Conservation (phyloP, 2,888 invertebrate species). For the Julus scandinavius region DNA sequence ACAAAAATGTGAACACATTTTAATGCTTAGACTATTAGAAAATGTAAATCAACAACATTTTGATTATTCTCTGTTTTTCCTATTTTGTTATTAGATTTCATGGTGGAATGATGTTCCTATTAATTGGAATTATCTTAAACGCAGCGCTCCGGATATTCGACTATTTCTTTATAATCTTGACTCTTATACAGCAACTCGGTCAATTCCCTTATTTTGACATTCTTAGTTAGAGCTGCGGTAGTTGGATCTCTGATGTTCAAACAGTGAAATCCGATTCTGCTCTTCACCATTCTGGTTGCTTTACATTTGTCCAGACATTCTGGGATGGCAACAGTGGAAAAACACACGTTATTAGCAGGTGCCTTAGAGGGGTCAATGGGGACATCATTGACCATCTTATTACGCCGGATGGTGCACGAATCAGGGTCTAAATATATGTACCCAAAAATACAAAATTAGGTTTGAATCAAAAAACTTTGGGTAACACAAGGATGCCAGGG, state of each 20-base stretch:
- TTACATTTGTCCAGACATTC: slow-evolving; percentile 55
- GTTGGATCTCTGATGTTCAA: slow-evolving; percentile 45
- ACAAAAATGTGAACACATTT: slow-evolving; percentile 29
- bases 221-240: not conserved
- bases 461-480: slow-evolving; percentile 36
- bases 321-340: slow-evolving; percentile 54
- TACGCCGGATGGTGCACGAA: slow-evolving; percentile 51
- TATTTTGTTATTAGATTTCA: slow-evolving; percentile 37
- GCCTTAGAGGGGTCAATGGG: slow-evolving; percentile 40
- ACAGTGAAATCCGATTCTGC: slow-evolving; percentile 55
- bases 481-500: not conserved
- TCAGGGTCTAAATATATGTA: slow-evolving; percentile 49
- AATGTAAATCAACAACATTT: not conserved
- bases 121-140: slow-evolving; percentile 45
- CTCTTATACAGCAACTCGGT: slow-evolving; percentile 53
- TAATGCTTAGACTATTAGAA: slow-evolving; percentile 36
- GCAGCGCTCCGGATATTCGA: slow-evolving; percentile 55
- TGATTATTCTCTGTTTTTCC: not conserved
- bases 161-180: slow-evolving; percentile 54
- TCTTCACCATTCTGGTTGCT: slow-evolving; percentile 49
- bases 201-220: slow-evolving; percentile 52
- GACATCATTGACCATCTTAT: slow-evolving; percentile 54
- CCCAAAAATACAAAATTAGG: slow-evolving; percentile 33
- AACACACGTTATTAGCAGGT: slow-evolving; percentile 54
- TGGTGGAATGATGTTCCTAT: not conserved